phyloP scores from a whole-genome alignment of 2,797 vertebrate genomes.

The Chrysocyon brachyurus region DNA sequence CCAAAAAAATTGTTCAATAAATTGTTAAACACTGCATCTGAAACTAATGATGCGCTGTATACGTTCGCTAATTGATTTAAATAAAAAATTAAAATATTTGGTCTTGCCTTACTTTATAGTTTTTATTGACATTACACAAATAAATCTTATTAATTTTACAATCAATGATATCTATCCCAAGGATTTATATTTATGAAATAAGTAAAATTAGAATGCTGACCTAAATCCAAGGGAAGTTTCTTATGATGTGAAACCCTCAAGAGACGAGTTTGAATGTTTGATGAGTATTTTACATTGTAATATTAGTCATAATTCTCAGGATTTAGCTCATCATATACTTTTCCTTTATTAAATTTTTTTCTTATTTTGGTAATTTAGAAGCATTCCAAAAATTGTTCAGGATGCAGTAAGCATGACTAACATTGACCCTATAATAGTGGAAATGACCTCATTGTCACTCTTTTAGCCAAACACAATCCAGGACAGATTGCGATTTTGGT shows the following conservation, averaged over 20 bases:
- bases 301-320: background rate
- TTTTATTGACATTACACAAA: background rate
- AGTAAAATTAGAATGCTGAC: background rate
- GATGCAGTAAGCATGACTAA: background rate
- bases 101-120: background rate
- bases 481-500: background rate
- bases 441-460: slow-evolving; percentile 56
- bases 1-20: background rate
- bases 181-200: background rate
- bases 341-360: slow-evolving; percentile 3
- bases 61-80: no score
- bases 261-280: background rate
- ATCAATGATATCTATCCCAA: background rate
- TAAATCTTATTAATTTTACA: background rate
- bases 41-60: no score
- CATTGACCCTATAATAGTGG: background rate
- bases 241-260: background rate
- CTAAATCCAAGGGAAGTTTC: background rate
- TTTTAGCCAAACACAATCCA: slow-evolving; percentile 3
- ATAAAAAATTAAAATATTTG: no score
- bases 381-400: background rate
- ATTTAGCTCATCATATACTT: background rate
- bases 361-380: slow-evolving; percentile 56
- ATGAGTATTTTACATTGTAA: background rate
- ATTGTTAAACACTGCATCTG: no score